Base-by-base conservation (phyloP, 2,113 vertebrate genomes). In the Hystrix cristata region DNA sequence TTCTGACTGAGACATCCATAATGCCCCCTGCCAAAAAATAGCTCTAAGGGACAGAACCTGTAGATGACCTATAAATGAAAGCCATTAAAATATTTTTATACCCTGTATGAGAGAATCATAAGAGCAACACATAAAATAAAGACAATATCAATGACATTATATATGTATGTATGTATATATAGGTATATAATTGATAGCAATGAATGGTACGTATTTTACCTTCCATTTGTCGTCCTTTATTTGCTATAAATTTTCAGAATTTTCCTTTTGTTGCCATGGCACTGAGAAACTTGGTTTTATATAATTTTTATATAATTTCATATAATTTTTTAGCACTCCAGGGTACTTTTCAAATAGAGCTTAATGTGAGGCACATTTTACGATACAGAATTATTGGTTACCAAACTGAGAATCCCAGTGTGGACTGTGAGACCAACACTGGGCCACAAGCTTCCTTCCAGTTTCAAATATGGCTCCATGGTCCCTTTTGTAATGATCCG, bases 61-160 rank as follows among this genome's bases (percentile, higher is more conserved):
- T 43, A 84, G 31, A 84, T 23, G 85, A 76, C 76, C 57, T 93
- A 1, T 53, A 79, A 90, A 74, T 11, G 62, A 92, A 95, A 96
- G 64, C 53, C 81, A 85, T 96, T 95, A 90, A 94, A 92, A 90
- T 90, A 74, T 59, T 96, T 94, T 95, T 95, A 94, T 62, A 80
- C 74, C 62, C 62, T 34, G 2, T 83, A 60, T 69, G 79, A 87
- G 72, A 83, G 87, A 90, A 96, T 92, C 93, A 48, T 95, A 86
- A 74, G 72, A 92, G 62, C 31, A 59, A 79, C 62, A 53, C 91
- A 76, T 80, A 43, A 95, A 94, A 87, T 81, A 91, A 95, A 82
- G 83, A 93, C 74, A 91, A 55, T 95, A 92, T 55, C 87, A 80
- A 27, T 90, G 94, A 67, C 55, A 74, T 87, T 94, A 94, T 87